Evolutionary conservation across 1,140 invertebrate species (phyloP).

Genomic region (Heliconius himera): DNA sequence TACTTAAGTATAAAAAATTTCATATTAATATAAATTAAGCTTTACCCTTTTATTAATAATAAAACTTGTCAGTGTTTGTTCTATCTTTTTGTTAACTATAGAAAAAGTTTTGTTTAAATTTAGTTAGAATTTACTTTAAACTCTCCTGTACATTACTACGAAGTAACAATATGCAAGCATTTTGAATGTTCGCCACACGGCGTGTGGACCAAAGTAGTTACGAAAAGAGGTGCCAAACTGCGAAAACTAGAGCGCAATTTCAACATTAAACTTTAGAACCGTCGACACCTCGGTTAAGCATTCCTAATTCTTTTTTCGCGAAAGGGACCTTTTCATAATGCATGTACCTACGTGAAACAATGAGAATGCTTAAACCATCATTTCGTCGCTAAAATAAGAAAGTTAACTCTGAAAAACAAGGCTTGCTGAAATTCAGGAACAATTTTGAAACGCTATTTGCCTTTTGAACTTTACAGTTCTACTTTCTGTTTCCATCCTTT

Average conservation of each 20-base stretch:
- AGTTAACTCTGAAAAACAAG: conserved; percentile 19
- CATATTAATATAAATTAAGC: no score
- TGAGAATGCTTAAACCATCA: conserved; percentile 20
- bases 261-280: conserved; percentile 4
- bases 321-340: conserved; percentile 30
- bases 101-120: no score
- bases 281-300: conserved; percentile 18
- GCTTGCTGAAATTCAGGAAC: background rate
- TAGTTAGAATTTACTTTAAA: no score
- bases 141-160: no score
- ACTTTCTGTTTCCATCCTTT: conserved; percentile 17
- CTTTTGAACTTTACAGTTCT: conserved; percentile 28
- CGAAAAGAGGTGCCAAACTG: background rate
- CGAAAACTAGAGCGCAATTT: conserved; percentile 3
- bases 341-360: conserved; percentile 23
- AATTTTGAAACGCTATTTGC: conserved; percentile 28
- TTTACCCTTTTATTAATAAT: no score
- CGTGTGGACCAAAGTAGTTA: background rate
- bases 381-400: conserved; percentile 19
- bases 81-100: no score
- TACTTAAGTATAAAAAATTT: no score
- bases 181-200: background rate
- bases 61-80: no score
- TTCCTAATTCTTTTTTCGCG: conserved; percentile 7
- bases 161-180: background rate